Evolutionary conservation across 2,113 vertebrate species (phyloP).

Genomic region (Rhinopithecus roxellana): DNA sequence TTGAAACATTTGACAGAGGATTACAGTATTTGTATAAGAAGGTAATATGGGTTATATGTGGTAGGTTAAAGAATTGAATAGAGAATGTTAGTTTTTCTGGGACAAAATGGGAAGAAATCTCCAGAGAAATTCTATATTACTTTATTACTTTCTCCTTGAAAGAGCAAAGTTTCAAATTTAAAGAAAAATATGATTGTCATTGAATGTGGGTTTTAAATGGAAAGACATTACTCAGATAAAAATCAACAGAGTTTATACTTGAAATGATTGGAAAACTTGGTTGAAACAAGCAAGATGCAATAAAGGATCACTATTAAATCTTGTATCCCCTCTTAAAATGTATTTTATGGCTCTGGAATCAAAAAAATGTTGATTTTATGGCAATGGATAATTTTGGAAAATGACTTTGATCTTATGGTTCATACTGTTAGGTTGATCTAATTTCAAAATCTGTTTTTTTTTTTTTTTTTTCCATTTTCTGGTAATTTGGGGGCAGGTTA

Average conservation of each 20-base stretch:
- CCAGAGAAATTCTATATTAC: not conserved
- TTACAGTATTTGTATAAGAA: not conserved
- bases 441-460: not conserved
- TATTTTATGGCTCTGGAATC: not conserved
- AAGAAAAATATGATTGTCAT: not conserved
- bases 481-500: not conserved
- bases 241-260: not conserved
- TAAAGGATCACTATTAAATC: not conserved
- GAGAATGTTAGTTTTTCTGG: not conserved
- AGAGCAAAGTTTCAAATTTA: not conserved
- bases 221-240: not conserved
- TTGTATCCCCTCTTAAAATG: not conserved
- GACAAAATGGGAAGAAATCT: not conserved
- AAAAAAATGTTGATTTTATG: not conserved
- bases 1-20: not conserved
- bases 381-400: not conserved
- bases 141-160: not conserved
- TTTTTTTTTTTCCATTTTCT: not conserved
- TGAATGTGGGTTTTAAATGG: not conserved
- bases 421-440: not conserved
- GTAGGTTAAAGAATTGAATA: not conserved
- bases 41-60: not conserved
- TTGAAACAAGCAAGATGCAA: conserved; percentile 5
- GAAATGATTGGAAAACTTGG: not conserved
- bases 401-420: not conserved